Percentiles rank a stretch among this genome's conserved stretches.
phyloP scores from a whole-genome alignment of 2,888 invertebrate species.

The Chrysolina haemoptera region DNA sequence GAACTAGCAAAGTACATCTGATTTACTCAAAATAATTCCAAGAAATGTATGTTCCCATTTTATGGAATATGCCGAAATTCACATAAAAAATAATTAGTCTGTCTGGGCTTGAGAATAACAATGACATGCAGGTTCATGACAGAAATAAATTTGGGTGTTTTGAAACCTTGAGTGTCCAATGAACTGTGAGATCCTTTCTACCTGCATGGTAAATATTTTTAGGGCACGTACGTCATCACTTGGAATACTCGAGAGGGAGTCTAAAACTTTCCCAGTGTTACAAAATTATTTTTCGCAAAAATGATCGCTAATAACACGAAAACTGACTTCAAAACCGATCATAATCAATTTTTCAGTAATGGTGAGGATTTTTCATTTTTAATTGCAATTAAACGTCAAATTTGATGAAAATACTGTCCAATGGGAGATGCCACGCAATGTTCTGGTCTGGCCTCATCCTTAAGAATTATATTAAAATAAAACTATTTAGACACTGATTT shows the following conservation, averaged over 20 bases:
- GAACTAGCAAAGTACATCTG: too few relatives aligned
- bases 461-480: too few relatives aligned
- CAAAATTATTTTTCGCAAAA: background rate
- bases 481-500: too few relatives aligned
- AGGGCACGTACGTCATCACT: background rate
- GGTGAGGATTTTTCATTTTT: too few relatives aligned
- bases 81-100: conserved; percentile 18
- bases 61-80: background rate
- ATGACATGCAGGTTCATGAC: background rate
- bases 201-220: background rate
- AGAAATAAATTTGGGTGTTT: conserved; percentile 15
- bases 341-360: too few relatives aligned
- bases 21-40: background rate
- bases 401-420: too few relatives aligned
- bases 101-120: background rate
- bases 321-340: too few relatives aligned
- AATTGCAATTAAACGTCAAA: too few relatives aligned
- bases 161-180: conserved; percentile 19
- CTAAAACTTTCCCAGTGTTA: too few relatives aligned
- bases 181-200: background rate
- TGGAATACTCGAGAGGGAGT: background rate
- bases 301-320: too few relatives aligned
- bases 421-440: too few relatives aligned
- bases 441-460: too few relatives aligned
- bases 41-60: conserved; percentile 14